Conservation (phyloP, 2,797 vertebrate genomes). For the Poeciliopsis paucimaculata region DNA sequence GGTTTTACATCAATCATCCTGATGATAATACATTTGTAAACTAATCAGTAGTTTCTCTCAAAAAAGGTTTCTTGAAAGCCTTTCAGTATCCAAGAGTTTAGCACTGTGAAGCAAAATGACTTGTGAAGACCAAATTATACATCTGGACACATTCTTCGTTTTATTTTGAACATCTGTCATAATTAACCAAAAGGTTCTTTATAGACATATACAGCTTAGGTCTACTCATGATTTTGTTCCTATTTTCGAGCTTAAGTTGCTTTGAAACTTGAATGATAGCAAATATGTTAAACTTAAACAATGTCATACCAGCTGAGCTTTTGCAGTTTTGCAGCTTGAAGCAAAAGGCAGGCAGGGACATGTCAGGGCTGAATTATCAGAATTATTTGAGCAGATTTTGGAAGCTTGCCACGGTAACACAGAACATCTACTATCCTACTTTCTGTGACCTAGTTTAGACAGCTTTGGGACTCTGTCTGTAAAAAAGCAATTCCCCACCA, state of each 20-base stretch:
- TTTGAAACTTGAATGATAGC: not conserved
- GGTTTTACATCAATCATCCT: not conserved
- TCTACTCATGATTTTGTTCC: not conserved
- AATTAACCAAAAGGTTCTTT: not conserved
- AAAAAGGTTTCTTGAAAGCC: not conserved
- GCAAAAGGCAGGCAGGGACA: constrained; percentile 3
- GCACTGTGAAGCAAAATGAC: not conserved
- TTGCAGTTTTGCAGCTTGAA: constrained; percentile 8
- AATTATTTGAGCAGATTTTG: constrained; percentile 47
- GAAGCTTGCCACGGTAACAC: constrained; percentile 37
- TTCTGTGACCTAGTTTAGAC: constrained; percentile 63
- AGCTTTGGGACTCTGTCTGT: constrained; percentile 38
- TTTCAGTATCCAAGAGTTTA: not conserved
- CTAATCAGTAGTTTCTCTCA: not conserved
- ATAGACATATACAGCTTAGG: not conserved
- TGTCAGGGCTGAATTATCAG: constrained; percentile 18
- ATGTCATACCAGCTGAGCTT: constrained; percentile 6
- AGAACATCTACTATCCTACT: constrained; percentile 32
- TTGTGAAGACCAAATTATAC: not conserved
- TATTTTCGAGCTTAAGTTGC: not conserved
- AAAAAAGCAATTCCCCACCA: constrained; percentile 32
- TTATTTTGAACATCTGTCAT: not conserved
- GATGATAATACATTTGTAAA: not conserved
- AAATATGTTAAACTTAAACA: not conserved
- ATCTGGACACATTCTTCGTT: not conserved